phyloP scores from a whole-genome alignment of 2,797 vertebrate genomes.

The Limnodromus scolopaceus region DNA sequence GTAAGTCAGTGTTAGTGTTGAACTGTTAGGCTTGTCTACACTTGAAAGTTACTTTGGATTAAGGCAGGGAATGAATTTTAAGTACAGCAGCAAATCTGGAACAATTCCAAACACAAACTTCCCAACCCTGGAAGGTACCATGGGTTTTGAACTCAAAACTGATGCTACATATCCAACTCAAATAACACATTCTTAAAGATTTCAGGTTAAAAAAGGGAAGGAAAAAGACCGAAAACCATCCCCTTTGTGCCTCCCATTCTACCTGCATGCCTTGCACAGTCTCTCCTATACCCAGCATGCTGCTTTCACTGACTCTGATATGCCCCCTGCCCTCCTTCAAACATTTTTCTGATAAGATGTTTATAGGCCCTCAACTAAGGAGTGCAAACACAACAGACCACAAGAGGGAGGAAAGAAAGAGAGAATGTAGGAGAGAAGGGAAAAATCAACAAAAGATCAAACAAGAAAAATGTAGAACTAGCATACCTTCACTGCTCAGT shows the following conservation, averaged over 20 bases:
- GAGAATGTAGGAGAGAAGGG: not conserved
- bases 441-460: constrained; percentile 52
- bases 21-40: constrained; percentile 19
- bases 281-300: not conserved
- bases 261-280: not conserved
- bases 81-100: constrained; percentile 31
- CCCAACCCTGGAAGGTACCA: not conserved
- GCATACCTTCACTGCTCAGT: not conserved
- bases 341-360: constrained; percentile 53
- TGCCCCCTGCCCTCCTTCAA: constrained; percentile 2
- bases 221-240: not conserved
- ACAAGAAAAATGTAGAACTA: not conserved
- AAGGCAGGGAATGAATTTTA: constrained; percentile 25
- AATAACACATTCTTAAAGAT: not conserved
- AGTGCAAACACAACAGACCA: constrained; percentile 50
- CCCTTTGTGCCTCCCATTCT: not conserved
- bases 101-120: not conserved
- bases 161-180: not conserved
- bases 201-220: not conserved
- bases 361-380: constrained; percentile 15
- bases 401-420: constrained; percentile 23
- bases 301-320: not conserved
- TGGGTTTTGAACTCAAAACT: not conserved
- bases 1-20: not conserved
- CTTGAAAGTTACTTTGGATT: constrained; percentile 50